A percentile compares a stretch with the other conserved stretches of the same genome.
phyloP scores from a whole-genome alignment of 1,140 invertebrate genomes.

The Ctenoplectra terminalis region DNA sequence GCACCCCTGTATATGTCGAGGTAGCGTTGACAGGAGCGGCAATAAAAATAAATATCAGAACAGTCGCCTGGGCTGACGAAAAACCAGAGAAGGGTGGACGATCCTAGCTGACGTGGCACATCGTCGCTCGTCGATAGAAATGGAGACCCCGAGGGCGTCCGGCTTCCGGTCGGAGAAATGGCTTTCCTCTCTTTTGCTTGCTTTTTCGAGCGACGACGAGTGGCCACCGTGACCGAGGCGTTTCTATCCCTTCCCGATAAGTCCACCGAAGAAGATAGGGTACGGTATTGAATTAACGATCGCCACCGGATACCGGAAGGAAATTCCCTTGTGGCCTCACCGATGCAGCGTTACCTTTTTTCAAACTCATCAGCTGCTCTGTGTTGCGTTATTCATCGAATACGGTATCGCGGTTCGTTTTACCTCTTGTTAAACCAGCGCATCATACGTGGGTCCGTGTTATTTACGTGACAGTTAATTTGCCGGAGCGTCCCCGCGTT shows the following conservation, averaged over 20 bases:
- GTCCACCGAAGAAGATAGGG: conserved; percentile 40
- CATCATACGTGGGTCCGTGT: background rate
- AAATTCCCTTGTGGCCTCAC: conserved; percentile 2
- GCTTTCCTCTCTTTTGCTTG: conserved; percentile 54
- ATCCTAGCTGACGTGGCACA: conserved; percentile 73
- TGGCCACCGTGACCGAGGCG: conserved; percentile 59
- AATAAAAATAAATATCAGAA: conserved; percentile 66
- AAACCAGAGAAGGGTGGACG: conserved; percentile 67
- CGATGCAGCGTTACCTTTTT: background rate
- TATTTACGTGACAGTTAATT: conserved; percentile 35
- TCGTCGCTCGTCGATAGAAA: conserved; percentile 66
- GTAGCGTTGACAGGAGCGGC: conserved; percentile 61
- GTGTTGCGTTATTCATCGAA: conserved; percentile 13
- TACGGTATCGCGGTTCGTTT: background rate
- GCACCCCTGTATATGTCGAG: conserved; percentile 53
- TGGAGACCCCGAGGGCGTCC: conserved; percentile 64
- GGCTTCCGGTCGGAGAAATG: conserved; percentile 74
- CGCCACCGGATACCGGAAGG: conserved; percentile 55
- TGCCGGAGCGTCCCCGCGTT: background rate
- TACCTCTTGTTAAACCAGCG: background rate
- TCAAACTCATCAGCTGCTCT: conserved; percentile 13
- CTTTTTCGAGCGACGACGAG: conserved; percentile 53
- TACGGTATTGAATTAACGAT: conserved; percentile 66
- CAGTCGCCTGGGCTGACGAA: conserved; percentile 49
- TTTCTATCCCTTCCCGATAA: conserved; percentile 65